These are phyloP conservation scores for Pyrrhia umbra DNA, from an alignment of 2,888 invertebrate species.

Conservation along the genomic window DNA sequence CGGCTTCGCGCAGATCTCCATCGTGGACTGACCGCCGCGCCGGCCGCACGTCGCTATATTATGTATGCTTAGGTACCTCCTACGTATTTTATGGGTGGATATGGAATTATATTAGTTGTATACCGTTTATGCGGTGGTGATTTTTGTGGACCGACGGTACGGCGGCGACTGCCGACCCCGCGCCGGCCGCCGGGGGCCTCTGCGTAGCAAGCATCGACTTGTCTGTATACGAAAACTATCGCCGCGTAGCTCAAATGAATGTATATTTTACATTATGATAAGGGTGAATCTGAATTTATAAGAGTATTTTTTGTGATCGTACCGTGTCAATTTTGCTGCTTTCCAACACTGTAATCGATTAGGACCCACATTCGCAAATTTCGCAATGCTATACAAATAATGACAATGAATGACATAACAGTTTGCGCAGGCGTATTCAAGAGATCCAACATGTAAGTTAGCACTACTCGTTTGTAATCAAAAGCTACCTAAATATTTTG, in stretches of 20 bases:
- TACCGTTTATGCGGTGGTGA: constrained; percentile 67
- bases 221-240: constrained; percentile 66
- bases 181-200: constrained; percentile 7
- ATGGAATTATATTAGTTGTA: constrained; percentile 77
- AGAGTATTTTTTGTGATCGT: constrained; percentile 78
- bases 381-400: constrained; percentile 32
- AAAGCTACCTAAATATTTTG: constrained; percentile 54
- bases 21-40: constrained; percentile 92
- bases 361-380: constrained; percentile 42
- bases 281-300: constrained; percentile 87
- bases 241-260: constrained; percentile 83
- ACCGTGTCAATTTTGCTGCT: constrained; percentile 80
- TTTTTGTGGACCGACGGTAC: constrained; percentile 57
- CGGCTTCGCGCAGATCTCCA: constrained; percentile 99
- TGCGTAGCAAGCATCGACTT: constrained; percentile 38
- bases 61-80: constrained; percentile 75
- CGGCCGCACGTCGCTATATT: constrained; percentile 32
- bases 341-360: constrained; percentile 80
- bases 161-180: background rate
- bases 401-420: constrained; percentile 35
- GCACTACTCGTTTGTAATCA: constrained; percentile 60
- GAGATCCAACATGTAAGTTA: constrained; percentile 52
- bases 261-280: constrained; percentile 77
- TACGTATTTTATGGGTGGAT: constrained; percentile 83
- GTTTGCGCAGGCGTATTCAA: constrained; percentile 45